A percentile compares a stretch with the other conserved stretches of the same genome.
Conservation (phyloP, 2,797 vertebrate genomes). For the Lithobates pipiens region DNA sequence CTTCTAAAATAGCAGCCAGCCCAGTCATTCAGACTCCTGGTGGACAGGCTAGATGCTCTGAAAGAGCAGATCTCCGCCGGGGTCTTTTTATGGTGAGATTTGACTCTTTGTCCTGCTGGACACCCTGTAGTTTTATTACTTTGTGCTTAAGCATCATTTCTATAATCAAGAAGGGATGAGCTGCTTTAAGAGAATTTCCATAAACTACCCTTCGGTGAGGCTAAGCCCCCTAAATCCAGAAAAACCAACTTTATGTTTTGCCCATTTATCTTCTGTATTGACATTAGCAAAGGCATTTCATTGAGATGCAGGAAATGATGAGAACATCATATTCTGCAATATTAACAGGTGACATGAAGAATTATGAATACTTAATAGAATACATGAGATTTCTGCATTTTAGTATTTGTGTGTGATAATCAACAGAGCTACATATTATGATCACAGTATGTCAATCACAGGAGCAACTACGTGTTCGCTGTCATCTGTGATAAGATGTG, state of each 20-base stretch:
- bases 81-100: slow-evolving; percentile 37
- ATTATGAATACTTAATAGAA: no score
- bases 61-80: slow-evolving; percentile 38
- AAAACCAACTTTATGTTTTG: slow-evolving; percentile 22
- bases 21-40: slow-evolving; percentile 49
- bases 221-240: background rate
- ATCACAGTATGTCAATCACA: background rate
- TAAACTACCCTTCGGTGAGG: slow-evolving; percentile 64
- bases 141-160: slow-evolving; percentile 66
- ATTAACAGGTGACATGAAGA: background rate
- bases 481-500: no score
- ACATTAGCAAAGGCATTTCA: background rate
- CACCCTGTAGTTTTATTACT: slow-evolving; percentile 67
- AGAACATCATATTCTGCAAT: background rate
- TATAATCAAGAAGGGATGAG: slow-evolving; percentile 70
- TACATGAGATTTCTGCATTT: background rate
- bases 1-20: slow-evolving; percentile 55
- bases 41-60: background rate
- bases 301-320: background rate
- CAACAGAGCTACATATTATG: background rate
- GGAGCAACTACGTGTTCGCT: background rate
- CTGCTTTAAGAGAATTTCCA: slow-evolving; percentile 69
- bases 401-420: background rate
- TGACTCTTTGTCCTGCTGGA: slow-evolving; percentile 4
- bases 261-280: slow-evolving; percentile 1